Base-by-base conservation (phyloP, 2,113 vertebrate genomes). In the Dasypus novemcinctus region DNA sequence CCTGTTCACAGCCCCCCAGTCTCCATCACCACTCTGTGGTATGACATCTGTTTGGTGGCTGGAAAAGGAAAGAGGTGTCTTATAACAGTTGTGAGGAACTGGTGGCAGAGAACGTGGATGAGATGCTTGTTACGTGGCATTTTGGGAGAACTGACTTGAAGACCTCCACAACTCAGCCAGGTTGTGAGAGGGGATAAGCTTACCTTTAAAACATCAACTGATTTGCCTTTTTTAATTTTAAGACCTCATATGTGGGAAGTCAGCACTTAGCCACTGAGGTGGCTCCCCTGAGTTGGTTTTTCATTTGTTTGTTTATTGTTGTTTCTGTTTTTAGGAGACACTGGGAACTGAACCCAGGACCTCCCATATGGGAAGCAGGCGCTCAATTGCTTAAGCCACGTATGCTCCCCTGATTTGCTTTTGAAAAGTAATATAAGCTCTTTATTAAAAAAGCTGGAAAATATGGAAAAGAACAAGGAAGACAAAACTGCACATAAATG, bases 81-180 rank as follows among this genome's bases (percentile, higher is more conserved):
- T 27, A n/a, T 27, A 33, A 64, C 9, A 33, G 8, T 10, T 49
- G 46, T 49, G 46, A 49, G 46, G 46, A 66, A 36, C 7, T 27
- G 33, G 14, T n/a, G 12, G 49, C 43, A 43, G 36, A 75, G 2
- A 29, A 46, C 5, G 1, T 18, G 29, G 78, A n/a, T 49, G 6
- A 43, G 57, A 72, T 0, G 1, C 54, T 5, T 74, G 14, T 10
- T 10, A 12, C 54, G 8, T 11, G 17, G 31, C 3, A 3, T 11
- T 14, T 27, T 36, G 7, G 75, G 75, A 54, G 18, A 75, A 15
- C 11, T 1, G 6, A 52, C 25, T 36, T 4, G 7, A 7, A 38
- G 49, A 33, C 25, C n/a, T n/a, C n/a, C 23, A 72, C 43, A 17
- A 10, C 27, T 31, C 8, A 4, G 14, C 15, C 31, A 68, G 36